Evolutionary conservation across 2,113 vertebrate genomes (phyloP).

Genomic region (Scytalopus superciliaris): DNA sequence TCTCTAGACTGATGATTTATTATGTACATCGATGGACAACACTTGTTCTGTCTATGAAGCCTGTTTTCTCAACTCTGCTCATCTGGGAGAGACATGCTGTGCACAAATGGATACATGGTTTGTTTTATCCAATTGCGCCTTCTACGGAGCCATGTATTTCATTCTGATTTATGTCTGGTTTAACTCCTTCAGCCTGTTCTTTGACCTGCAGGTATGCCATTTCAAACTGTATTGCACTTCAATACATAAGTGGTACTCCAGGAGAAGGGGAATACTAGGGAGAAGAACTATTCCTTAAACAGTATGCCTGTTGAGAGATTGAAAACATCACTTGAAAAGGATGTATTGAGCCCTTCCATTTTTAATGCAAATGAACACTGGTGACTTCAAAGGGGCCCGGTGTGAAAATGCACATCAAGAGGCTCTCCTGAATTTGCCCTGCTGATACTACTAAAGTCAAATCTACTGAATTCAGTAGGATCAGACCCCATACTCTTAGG

Average conservation of each 20-base stretch:
- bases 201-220: constrained; percentile 12
- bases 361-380: not conserved
- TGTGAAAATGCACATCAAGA: not conserved
- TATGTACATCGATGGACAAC: constrained; percentile 65
- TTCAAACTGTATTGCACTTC: not conserved
- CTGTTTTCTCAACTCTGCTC: constrained; percentile 62
- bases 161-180: not conserved
- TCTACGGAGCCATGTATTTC: not conserved
- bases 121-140: constrained; percentile 1
- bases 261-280: not conserved
- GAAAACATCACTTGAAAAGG: not conserved
- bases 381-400: not conserved
- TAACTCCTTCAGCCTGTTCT: constrained; percentile 11
- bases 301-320: not conserved
- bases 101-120: constrained; percentile 34
- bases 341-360: not conserved
- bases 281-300: not conserved
- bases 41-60: constrained; percentile 66
- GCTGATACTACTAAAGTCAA: not conserved
- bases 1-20: constrained; percentile 73
- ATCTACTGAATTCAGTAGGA: not conserved
- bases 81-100: constrained; percentile 61
- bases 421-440: not conserved
- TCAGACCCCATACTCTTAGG: not conserved
- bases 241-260: not conserved